Percentiles rank a stretch among this genome's conserved stretches.
Conservation (phyloP, 2,797 vertebrate genomes). For the Carduelis carduelis region DNA sequence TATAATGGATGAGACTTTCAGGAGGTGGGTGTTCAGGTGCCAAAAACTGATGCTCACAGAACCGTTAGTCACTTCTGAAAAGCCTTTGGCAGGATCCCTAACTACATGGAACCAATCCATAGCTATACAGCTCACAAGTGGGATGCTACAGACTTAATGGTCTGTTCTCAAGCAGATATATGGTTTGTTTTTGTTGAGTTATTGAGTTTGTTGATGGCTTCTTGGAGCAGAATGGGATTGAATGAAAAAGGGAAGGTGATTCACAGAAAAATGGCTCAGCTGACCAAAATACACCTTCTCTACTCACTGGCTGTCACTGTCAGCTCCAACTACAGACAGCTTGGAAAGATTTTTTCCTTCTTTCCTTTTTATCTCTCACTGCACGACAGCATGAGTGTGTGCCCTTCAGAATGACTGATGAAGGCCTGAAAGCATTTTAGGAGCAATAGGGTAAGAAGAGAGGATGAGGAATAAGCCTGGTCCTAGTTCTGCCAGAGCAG, state of each 20-base stretch:
- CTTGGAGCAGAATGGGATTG: slow-evolving; percentile 49
- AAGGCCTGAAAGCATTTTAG: background rate
- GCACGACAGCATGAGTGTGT: background rate
- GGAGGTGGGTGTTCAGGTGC: slow-evolving; percentile 41
- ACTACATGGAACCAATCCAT: slow-evolving; percentile 58
- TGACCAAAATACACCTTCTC: slow-evolving; percentile 33
- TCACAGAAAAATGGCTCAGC: slow-evolving; percentile 39
- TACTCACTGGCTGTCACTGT: background rate
- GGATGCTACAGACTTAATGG: slow-evolving; percentile 62
- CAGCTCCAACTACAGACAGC: background rate
- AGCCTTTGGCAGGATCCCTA: slow-evolving; percentile 54
- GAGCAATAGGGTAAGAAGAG: background rate
- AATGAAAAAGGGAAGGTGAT: slow-evolving; percentile 63
- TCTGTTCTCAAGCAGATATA: slow-evolving; percentile 54
- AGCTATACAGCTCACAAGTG: slow-evolving; percentile 20
- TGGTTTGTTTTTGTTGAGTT: slow-evolving; percentile 64
- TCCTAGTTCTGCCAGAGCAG: background rate
- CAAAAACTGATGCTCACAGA: slow-evolving; percentile 62
- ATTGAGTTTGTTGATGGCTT: slow-evolving; percentile 59
- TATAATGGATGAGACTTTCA: slow-evolving; percentile 62
- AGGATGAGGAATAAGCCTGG: background rate
- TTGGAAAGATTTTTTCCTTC: background rate
- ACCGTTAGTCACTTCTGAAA: slow-evolving; percentile 59
- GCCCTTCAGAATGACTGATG: background rate
- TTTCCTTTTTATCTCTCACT: background rate